Evolutionary conservation across 2,888 invertebrate genomes (phyloP).

Genomic region (Caenorhabditis becei): DNA sequence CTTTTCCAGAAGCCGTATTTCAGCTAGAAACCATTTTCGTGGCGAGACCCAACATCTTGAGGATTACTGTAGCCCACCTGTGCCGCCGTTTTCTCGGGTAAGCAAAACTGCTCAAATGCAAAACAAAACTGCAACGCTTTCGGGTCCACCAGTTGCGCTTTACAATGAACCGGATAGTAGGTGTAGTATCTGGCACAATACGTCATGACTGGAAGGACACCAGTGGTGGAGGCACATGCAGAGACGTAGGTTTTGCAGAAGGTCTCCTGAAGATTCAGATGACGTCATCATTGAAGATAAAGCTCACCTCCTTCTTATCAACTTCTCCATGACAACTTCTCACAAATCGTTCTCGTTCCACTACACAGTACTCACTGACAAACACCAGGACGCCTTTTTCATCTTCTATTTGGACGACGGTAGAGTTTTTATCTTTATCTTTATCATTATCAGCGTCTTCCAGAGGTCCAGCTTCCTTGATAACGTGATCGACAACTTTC

Average conservation of each 20-base stretch:
- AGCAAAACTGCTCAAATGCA: slow-evolving; percentile 71
- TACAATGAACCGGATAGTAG: slow-evolving; percentile 67
- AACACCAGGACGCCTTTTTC: slow-evolving; percentile 69
- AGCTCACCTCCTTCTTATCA: slow-evolving; percentile 52
- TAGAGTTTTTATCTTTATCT: too few relatives aligned
- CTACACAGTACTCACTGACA: slow-evolving; percentile 70
- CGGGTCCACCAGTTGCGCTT: slow-evolving; percentile 45
- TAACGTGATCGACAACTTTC: slow-evolving; percentile 33
- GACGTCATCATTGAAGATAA: background rate
- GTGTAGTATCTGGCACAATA: slow-evolving; percentile 70
- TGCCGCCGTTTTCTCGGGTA: slow-evolving; percentile 65
- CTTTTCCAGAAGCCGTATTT: too few relatives aligned
- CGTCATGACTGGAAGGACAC: slow-evolving; percentile 68
- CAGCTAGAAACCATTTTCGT: too few relatives aligned
- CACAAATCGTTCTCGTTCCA: slow-evolving; percentile 69
- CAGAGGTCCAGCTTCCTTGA: background rate
- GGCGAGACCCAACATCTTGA: too few relatives aligned
- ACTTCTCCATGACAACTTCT: slow-evolving; percentile 67
- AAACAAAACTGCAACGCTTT: slow-evolving; percentile 67
- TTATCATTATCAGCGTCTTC: too few relatives aligned
- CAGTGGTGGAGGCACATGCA: slow-evolving; percentile 65
- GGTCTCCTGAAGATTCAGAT: slow-evolving; percentile 50
- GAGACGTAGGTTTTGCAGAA: slow-evolving; percentile 70
- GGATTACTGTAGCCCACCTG: slow-evolving; percentile 47
- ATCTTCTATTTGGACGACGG: slow-evolving; percentile 45